phyloP scores from a whole-genome alignment of 1,140 invertebrate genomes.

The Lasioglossum albipes region DNA sequence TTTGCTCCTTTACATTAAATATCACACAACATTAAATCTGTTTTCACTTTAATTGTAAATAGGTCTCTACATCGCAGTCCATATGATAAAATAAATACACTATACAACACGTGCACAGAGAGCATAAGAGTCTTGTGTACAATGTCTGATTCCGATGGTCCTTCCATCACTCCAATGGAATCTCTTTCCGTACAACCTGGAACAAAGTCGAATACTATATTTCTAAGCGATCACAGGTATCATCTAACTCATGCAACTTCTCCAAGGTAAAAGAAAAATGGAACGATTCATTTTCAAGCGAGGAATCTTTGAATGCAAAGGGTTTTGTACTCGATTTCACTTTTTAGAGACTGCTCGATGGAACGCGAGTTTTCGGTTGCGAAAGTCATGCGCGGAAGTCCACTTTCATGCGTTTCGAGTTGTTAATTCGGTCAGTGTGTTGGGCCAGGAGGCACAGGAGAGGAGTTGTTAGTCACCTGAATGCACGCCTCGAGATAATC shows the following conservation, averaged over 20 bases:
- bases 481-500: constrained; percentile 79
- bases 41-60: constrained; percentile 30
- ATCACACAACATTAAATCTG: constrained; percentile 37
- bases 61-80: constrained; percentile 41
- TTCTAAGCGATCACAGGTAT: not conserved
- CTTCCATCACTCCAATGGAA: constrained; percentile 73
- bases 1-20: constrained; percentile 34
- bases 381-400: constrained; percentile 47
- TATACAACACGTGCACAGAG: constrained; percentile 32
- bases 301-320: not conserved
- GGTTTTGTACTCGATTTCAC: not conserved
- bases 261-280: not conserved
- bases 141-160: constrained; percentile 2
- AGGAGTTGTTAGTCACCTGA: constrained; percentile 74
- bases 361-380: constrained; percentile 29
- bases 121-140: constrained; percentile 7
- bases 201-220: constrained; percentile 44
- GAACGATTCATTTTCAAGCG: not conserved
- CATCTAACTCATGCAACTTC: not conserved
- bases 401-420: constrained; percentile 55
- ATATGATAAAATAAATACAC: constrained; percentile 53
- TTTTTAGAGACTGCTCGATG: not conserved
- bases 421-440: constrained; percentile 57
- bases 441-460: constrained; percentile 26
- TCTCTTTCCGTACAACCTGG: constrained; percentile 75